Evolutionary conservation across 2,797 vertebrate genomes (phyloP), one percentile per base, ranked within the genome.

Genomic region (Gobionotothen gibberifrons): DNA sequence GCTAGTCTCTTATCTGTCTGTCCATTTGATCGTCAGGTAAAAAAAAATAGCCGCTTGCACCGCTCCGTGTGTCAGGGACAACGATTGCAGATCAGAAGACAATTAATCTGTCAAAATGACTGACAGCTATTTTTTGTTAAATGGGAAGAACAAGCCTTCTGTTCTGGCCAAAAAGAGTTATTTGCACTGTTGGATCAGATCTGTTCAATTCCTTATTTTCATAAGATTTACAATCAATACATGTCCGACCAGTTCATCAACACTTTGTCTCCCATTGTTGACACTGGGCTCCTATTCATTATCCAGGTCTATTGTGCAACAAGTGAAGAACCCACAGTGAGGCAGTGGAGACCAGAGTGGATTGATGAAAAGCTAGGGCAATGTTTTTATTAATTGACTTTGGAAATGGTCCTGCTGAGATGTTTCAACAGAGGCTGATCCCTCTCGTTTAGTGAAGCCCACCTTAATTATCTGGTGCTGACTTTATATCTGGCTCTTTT

Each of bases 321-420:
- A 44, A 32, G 3, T 13, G 22, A 68, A 44, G 22, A 70, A 40
- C 12, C 46, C 42, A 44, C 15, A 32, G 13, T 3, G 5, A n/a
- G 48, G 61, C 19, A 19, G 32, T 22, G 21, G 26, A 51, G 40
- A 63, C 55, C 63, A 51, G 43, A 52, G 60, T 46, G 16, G n/a
- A 22, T 6, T 68, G 42, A 69, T 54, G 59, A 82, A 69, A 74
- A 26, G 13, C 44, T 15, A 40, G 42, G 19, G 26, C 26, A 58
- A 46, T 51, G 68, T 49, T 65, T 52, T 82, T 69, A 77, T 75
- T 72, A 65, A 84, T 53, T 53, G 61, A 69, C 49, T 57, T 58
- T 52, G 60, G 26, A 70, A 70, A 69, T 64, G 19, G 21, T 39
- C 55, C n/a, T 11, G 21, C 61, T 49, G 74, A 64, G 22, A n/a